Base-by-base conservation (phyloP, 2,888 invertebrate genomes). In the Barypeithes pellucidus region DNA sequence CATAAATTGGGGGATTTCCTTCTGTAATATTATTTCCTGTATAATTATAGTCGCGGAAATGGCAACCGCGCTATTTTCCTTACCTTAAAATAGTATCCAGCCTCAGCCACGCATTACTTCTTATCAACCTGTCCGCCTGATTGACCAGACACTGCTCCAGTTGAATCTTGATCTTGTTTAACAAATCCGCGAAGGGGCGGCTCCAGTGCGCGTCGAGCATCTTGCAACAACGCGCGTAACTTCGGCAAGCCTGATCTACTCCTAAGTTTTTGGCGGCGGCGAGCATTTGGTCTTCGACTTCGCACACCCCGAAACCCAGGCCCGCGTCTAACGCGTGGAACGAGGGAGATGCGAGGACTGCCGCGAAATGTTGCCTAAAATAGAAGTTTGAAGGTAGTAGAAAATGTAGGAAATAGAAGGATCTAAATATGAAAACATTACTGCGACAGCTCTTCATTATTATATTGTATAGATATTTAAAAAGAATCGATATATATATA, bases 161-260 rank as follows among this genome's bases (percentile, higher is more conserved):
- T 52, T 91, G 89, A n/a, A 88, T 85, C 67, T 91, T 88, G 67
- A 93, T 87, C 72, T 91, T 90, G 70, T 88, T 88, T 61, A 93
- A 85, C 73, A 93, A 77, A 77, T 86, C 86, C 16, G 83, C 81
- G 76, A 80, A 85, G 22, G 78, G 84, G 76, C 77, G 84, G 80
- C 72, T 84, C 76, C 76, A 75, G 79, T 24, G 79, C 79, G 78
- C 85, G 75, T 85, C 84, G 60, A 85, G 57, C 81, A 84, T 81
- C 77, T 83, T 84, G 76, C 84, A 81, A 69, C 83, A 82, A 39
- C 88, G 88, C 0, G 90, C 88, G 81, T 95, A 95, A 74, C 95
- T 92, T 69, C 91, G 90, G 83, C 96, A 96, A 0, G 95, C 92
- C 82, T 94, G 93, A 75, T 96, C 95, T 0, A 95, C 91, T 0